Conservation (phyloP, 53 echinoderm and acorn worm genomes). For the Pentamera pediparva region DNA sequence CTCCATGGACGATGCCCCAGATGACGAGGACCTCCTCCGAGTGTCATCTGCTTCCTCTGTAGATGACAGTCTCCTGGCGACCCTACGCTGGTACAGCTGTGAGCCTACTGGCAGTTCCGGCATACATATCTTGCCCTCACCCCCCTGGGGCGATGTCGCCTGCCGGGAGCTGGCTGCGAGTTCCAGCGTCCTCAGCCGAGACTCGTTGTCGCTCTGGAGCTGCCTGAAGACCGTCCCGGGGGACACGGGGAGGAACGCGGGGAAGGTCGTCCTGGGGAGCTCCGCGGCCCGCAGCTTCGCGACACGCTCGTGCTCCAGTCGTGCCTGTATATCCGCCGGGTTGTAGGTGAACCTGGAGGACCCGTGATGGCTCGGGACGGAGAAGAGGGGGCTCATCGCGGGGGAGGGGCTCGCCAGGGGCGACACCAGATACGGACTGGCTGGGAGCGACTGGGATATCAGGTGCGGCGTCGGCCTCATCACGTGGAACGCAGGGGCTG, state of each 20-base stretch:
- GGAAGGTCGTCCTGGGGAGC: conserved; percentile 48
- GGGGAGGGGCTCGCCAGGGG: conserved; percentile 52
- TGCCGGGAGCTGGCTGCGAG: conserved; percentile 40
- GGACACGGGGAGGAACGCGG: conserved; percentile 52
- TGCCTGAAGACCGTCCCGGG: conserved; percentile 85
- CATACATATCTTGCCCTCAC: conserved; percentile 70
- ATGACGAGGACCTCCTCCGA: not conserved
- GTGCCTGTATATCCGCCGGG: conserved; percentile 80
- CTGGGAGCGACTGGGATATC: conserved; percentile 90
- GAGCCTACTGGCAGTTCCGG: conserved; percentile 84
- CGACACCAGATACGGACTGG: conserved; percentile 82
- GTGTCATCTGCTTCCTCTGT: conserved; percentile 9
- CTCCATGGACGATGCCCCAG: not conserved
- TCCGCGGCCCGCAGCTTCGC: conserved; percentile 75
- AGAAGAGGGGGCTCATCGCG: conserved; percentile 33
- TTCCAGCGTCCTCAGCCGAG: conserved; percentile 66
- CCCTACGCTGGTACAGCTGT: conserved; percentile 78
- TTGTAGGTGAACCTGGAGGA: conserved; percentile 86
- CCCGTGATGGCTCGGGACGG: conserved; percentile 44
- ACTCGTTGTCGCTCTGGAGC: conserved; percentile 78
- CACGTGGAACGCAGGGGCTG: conserved; percentile 34
- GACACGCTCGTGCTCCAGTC: conserved; percentile 85
- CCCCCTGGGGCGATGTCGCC: conserved; percentile 8
- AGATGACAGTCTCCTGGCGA: conserved; percentile 46
- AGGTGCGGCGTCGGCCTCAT: conserved; percentile 67